phyloP scores from a whole-genome alignment of 2,797 vertebrate genomes.

The Stomatorhinus walkeri region DNA sequence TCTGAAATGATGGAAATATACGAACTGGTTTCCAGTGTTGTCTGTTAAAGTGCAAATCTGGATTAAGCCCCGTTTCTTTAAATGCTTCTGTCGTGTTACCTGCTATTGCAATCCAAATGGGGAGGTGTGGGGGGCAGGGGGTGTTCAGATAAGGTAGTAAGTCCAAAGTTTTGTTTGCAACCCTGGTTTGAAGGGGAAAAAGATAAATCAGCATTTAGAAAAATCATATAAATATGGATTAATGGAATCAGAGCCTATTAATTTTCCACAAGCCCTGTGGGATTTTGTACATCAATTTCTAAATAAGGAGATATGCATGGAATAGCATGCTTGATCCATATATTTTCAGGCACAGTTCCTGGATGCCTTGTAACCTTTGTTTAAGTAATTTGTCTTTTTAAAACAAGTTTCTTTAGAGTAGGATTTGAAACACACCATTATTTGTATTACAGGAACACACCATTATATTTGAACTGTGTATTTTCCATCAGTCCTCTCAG shows the following conservation, averaged over 20 bases:
- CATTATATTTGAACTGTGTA: not conserved
- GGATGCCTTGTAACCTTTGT: not conserved
- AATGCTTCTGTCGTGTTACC: not conserved
- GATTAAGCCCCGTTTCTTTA: not conserved
- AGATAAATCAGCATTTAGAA: conserved; percentile 1
- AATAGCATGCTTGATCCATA: not conserved
- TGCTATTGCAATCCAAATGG: not conserved
- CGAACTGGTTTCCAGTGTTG: not conserved
- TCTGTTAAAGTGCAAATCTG: not conserved
- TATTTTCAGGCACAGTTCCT: not conserved
- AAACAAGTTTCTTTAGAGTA: not conserved
- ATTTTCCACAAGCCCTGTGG: not conserved
- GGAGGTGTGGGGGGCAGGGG: not conserved
- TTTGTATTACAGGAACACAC: not conserved
- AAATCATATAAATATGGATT: not conserved
- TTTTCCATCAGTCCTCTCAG: not conserved
- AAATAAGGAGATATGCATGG: not conserved
- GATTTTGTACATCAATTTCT: not conserved
- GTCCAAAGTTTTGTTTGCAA: not conserved
- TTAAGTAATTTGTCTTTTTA: not conserved
- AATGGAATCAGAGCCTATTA: not conserved
- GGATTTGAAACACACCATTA: not conserved
- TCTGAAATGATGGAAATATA: not conserved
- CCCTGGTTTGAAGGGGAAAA: not conserved
- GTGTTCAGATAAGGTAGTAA: not conserved